Percentiles rank a stretch among this genome's conserved stretches.
These are phyloP conservation scores for Sphecodes monilicornis DNA, from an alignment of 2,888 invertebrate species.

Conservation along the genomic window DNA sequence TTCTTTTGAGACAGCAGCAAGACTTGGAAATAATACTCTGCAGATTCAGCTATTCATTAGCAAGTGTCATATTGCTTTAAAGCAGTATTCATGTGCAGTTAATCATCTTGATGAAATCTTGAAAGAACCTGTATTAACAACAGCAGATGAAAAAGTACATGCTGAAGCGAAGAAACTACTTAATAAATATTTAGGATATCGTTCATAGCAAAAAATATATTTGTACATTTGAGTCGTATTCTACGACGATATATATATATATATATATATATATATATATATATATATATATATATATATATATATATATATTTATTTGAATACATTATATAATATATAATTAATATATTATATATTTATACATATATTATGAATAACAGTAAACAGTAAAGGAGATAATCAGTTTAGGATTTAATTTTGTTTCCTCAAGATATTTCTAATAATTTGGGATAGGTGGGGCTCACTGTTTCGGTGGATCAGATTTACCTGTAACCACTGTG, in stretches of 20 bases:
- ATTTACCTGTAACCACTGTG: not conserved
- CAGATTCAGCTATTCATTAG: constrained; percentile 86
- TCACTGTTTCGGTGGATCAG: too few relatives aligned
- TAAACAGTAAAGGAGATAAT: not conserved
- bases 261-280: not conserved
- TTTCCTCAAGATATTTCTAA: not conserved
- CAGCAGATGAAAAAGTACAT: constrained; percentile 72
- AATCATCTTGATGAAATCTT: constrained; percentile 84
- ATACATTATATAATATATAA: not conserved
- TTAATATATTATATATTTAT: not conserved
- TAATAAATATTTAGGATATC: constrained; percentile 75
- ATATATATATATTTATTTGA: constrained; percentile 13
- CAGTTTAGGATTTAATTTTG: not conserved
- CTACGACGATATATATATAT: constrained; percentile 31
- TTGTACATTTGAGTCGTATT: constrained; percentile 54
- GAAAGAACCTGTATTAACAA: constrained; percentile 60
- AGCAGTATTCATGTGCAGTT: constrained; percentile 85
- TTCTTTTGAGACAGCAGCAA: constrained; percentile 86
- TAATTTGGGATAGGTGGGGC: not conserved
- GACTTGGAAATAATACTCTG: constrained; percentile 82
- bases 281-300: too few relatives aligned
- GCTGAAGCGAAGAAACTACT: constrained; percentile 76
- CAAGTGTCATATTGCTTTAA: constrained; percentile 86
- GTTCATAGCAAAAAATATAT: constrained; percentile 56
- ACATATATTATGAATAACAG: constrained; percentile 7